Evolutionary conservation across 2,113 vertebrate genomes (phyloP), one percentile per base, ranked within the genome.

Genomic region (Rhipidura dahli): DNA sequence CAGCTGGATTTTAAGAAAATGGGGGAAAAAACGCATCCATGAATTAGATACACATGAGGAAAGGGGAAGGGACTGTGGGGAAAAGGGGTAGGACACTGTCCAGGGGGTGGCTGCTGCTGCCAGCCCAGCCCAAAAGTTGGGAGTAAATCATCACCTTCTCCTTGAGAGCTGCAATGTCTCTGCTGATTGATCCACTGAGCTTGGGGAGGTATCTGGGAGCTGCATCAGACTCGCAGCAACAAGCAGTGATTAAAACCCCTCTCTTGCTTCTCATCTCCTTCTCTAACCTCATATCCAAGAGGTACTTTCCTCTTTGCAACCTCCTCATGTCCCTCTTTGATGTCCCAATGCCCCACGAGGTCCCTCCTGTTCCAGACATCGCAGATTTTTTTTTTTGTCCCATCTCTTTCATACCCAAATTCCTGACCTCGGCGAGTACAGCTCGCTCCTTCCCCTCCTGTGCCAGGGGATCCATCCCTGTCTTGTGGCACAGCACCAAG

Each of bases 211-310:
- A 37, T 1, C 37, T 51, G 45, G 23, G 39, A 95, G 81, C 57
- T 72, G 4, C 70, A 53, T 1, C 2, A 9, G 63, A 37, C 66
- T 61, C 0, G 0, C 4, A 69, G 73, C 28, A 57, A 61, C 50
- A 42, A 69, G 45, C 35, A 73, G 42, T 5, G 47, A 96, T 77
- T 73, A 77, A 92, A 94, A 73, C 26, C 47, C 50, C 47, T 54
- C 82, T 49, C 44, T 24, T 40, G 35, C 66, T 64, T 31, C 70
- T 42, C 60, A 50, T 66, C 33, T 69, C 79, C 6, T 53, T 18
- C 59, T 53, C 79, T 13, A 18, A 33, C 50, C 66, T 61, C 19
- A 27, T 4, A 50, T 31, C 59, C 68, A 81, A 21, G 39, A 45
- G 60, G 28, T 22, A 19, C 54, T 19, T 83, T 80, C 42, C 68